Conservation (phyloP, 2,888 invertebrate genomes). For the Diachrysia chrysitis region DNA sequence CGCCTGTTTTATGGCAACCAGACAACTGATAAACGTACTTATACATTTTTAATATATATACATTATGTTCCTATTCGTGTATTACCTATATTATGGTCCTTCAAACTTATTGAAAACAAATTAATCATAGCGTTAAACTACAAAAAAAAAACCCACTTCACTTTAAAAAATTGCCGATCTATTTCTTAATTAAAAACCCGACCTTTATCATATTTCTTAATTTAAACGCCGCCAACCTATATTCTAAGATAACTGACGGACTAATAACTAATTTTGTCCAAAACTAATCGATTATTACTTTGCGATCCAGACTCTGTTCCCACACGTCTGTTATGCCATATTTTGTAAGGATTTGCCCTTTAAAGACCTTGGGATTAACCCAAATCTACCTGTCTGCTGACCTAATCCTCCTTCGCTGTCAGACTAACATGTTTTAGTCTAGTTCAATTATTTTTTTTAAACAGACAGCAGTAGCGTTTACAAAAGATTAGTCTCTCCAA, state of each 20-base stretch:
- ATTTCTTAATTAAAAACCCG: conserved; percentile 30
- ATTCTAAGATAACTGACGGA: conserved; percentile 13
- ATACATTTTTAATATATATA: too few relatives aligned
- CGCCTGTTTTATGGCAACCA: too few relatives aligned
- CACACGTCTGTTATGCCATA: conserved; percentile 24
- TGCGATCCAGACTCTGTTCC: conserved; percentile 26
- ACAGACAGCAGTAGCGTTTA: conserved; percentile 17
- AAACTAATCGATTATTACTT: conserved; percentile 45
- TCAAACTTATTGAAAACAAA: neutral
- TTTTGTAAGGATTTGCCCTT: conserved; percentile 34
- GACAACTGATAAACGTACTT: too few relatives aligned
- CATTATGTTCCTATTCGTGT: too few relatives aligned
- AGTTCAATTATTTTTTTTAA: conserved; percentile 34
- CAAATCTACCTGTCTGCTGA: conserved; percentile 49
- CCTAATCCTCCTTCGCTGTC: conserved; percentile 43
- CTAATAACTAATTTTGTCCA: conserved; percentile 38
- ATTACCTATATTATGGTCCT: neutral
- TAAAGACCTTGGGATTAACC: conserved; percentile 31
- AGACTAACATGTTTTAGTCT: conserved; percentile 36
- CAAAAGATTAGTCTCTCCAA: conserved; percentile 36
- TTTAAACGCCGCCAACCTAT: conserved; percentile 33
- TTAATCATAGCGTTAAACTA: neutral
- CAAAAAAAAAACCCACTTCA: conserved; percentile 6
- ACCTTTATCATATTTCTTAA: conserved; percentile 26
- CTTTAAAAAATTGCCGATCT: conserved; percentile 11